Base-by-base conservation (phyloP, 2,797 vertebrate species). In the Pangasius krempfi region DNA sequence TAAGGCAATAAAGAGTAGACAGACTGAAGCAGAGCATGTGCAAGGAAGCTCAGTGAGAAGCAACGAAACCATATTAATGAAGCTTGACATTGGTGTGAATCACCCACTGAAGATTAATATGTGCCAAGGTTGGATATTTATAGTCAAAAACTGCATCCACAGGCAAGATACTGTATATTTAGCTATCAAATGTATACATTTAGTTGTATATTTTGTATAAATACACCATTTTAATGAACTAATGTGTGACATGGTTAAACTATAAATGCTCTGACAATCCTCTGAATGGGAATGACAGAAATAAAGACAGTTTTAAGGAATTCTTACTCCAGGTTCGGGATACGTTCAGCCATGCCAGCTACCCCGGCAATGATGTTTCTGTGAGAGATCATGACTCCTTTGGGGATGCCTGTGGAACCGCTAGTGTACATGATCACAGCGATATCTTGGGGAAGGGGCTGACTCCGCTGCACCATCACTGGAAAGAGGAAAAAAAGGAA, bases 361-460 rank as follows among this genome's bases (percentile, higher is more conserved):
- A 99, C 97, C 58, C 97, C 97, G 75, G 98, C 97, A 52, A 99
- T 97, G 91, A 99, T 94, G 95, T 99, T 99, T 92, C 97, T 96
- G 88, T 99, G 98, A 62, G 98, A 99, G 94, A 99, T 98, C 97
- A 99, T 98, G 91, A 99, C 98, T 88, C 98, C 98, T 94, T 99
- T 99, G 86, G 98, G 98, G 89, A 99, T 95, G 87, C 98, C 98
- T 0, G 98, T 99, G 91, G 98, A 99, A 66, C 98, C 98, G 64
- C 98, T 99, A 44, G 98, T 99, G 91, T 99, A 99, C 98, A 99
- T 99, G 95, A 99, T 98, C 90, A 99, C 98, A 0, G 98, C 98
- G 0, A 98, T 96, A 93, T 99, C 98, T 0, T 95, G 95, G 70
- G 97, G 93, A 87, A 93, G 54, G 0, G 98, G 98, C 86, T 95